These are phyloP conservation scores for Drosophila longiperda DNA, from an alignment of 2,888 invertebrate species.

Conservation along the genomic window DNA sequence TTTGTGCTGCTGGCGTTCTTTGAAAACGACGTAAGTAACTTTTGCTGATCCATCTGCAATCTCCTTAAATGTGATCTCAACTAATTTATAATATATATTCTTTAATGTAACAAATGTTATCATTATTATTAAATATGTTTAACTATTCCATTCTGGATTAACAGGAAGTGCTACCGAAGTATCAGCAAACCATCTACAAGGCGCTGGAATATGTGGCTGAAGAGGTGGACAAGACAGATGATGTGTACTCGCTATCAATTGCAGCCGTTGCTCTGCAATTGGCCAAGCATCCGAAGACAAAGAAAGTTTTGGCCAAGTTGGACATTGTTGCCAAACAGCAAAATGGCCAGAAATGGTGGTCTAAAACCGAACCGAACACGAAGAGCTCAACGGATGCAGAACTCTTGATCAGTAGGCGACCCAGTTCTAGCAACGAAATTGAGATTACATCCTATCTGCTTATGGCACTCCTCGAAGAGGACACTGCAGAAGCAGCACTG, in stretches of 20 bases:
- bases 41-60: background rate
- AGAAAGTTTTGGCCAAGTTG: constrained; percentile 87
- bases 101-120: background rate
- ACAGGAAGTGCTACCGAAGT: constrained; percentile 82
- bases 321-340: constrained; percentile 85
- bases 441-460: constrained; percentile 96
- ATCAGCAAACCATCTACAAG: constrained; percentile 90
- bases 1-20: constrained; percentile 91
- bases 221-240: constrained; percentile 88
- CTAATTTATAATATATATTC: background rate
- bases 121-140: no score
- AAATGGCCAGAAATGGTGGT: constrained; percentile 92
- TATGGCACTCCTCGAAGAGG: constrained; percentile 87
- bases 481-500: constrained; percentile 73
- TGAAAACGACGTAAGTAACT: constrained; percentile 86
- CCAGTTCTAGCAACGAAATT: constrained; percentile 88
- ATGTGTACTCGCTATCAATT: constrained; percentile 91
- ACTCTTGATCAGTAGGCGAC: constrained; percentile 83
- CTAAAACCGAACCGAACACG: constrained; percentile 86
- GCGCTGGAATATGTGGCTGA: constrained; percentile 91
- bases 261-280: constrained; percentile 91
- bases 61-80: no score
- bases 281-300: constrained; percentile 90
- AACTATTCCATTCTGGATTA: background rate
- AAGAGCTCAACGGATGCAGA: constrained; percentile 70